phyloP scores from a whole-genome alignment of 1,140 invertebrate genomes.

The Ips nitidus region DNA sequence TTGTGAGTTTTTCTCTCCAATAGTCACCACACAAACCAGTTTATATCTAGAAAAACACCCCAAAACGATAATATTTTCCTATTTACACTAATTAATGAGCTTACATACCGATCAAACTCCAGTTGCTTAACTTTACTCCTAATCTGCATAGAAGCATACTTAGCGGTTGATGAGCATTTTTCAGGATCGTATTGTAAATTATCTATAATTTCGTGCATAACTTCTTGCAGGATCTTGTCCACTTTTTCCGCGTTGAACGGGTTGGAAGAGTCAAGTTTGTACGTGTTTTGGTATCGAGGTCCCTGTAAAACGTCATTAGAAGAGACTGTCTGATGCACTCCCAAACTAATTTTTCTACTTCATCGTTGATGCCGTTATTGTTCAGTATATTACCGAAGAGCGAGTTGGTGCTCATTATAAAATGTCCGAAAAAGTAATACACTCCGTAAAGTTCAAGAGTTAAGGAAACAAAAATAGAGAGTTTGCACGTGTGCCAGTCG shows the following conservation, averaged over 20 bases:
- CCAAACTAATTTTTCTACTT: not conserved
- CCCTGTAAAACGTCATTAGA: slow-evolving; percentile 22
- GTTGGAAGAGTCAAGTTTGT: slow-evolving; percentile 55
- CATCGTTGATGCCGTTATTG: not conserved
- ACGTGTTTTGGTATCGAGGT: slow-evolving; percentile 55
- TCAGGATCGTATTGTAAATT: slow-evolving; percentile 54
- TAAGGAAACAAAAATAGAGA: not conserved
- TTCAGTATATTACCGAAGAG: slow-evolving; percentile 14
- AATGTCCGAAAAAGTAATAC: not conserved
- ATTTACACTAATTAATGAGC: not conserved
- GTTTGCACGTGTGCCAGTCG: not conserved
- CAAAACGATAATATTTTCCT: not conserved
- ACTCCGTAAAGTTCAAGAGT: not conserved
- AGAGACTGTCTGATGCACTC: not conserved
- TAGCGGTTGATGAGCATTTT: slow-evolving; percentile 50
- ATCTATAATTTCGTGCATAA: slow-evolving; percentile 54
- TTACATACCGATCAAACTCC: slow-evolving; percentile 55
- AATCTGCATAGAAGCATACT: slow-evolving; percentile 52
- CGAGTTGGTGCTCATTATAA: slow-evolving; percentile 19
- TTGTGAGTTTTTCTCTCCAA: slow-evolving; percentile 61
- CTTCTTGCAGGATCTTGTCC: slow-evolving; percentile 53
- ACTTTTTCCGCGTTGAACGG: slow-evolving; percentile 56
- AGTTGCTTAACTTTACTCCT: slow-evolving; percentile 53
- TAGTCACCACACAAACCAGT: slow-evolving; percentile 58
- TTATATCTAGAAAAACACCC: slow-evolving; percentile 58